Percentiles rank a stretch among this genome's conserved stretches.
Evolutionary conservation across 2,888 invertebrate species (phyloP).

Genomic region (Hypolimnas misippus): DNA sequence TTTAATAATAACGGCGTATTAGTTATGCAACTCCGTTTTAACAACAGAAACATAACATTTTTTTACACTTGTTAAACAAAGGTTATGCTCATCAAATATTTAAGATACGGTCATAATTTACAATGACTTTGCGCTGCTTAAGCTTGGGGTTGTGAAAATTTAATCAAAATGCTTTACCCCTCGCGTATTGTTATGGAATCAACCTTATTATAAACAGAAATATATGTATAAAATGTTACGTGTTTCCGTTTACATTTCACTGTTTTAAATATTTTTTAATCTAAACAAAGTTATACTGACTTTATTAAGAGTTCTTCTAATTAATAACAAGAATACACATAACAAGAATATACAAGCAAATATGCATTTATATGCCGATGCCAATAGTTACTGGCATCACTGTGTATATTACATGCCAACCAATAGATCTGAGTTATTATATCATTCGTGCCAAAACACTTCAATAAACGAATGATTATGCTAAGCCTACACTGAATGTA

Average conservation of each 20-base stretch:
- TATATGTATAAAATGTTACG: conserved; percentile 5
- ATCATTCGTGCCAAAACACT: too few species aligned
- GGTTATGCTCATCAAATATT: conserved; percentile 69
- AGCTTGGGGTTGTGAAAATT: conserved; percentile 76
- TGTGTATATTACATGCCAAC: too few species aligned
- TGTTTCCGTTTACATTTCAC: neutral
- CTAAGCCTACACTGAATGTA: too few species aligned
- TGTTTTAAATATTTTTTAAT: too few species aligned
- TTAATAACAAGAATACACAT: too few species aligned
- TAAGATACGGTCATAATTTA: conserved; percentile 67
- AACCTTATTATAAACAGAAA: conserved; percentile 43
- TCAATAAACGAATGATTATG: too few species aligned
- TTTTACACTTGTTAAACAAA: conserved; percentile 59
- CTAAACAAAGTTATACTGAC: too few species aligned
- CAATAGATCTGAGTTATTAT: too few species aligned
- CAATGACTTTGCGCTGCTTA: conserved; percentile 67
- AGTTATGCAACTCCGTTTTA: conserved; percentile 15
- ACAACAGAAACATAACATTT: conserved; percentile 35
- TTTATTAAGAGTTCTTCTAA: too few species aligned
- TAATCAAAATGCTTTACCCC: conserved; percentile 79
- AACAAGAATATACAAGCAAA: too few species aligned
- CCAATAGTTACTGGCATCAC: too few species aligned
- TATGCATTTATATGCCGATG: too few species aligned
- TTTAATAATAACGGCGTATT: conserved; percentile 1
- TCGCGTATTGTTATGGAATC: conserved; percentile 69